A percentile compares a stretch with the other conserved stretches of the same genome.
phyloP scores from a whole-genome alignment of 2,888 invertebrate species.

The Agrilus biguttatus region DNA sequence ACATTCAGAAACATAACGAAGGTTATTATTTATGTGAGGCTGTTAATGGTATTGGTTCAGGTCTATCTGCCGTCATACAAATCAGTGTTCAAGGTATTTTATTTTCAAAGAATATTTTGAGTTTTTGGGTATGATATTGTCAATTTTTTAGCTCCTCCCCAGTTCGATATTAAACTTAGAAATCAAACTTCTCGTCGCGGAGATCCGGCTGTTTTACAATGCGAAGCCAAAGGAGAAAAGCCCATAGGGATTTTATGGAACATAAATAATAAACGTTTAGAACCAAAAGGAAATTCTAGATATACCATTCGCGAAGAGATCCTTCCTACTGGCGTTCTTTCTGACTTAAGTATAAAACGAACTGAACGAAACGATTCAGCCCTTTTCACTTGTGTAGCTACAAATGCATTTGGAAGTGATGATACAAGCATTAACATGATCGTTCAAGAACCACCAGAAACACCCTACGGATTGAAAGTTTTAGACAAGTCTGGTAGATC shows the following conservation, averaged over 20 bases:
- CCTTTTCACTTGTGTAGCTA: conserved; percentile 81
- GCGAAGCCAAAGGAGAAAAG: conserved; percentile 88
- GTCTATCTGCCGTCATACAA: conserved; percentile 83
- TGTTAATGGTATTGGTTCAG: conserved; percentile 89
- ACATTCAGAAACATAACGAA: conserved; percentile 86
- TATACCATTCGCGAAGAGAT: conserved; percentile 81
- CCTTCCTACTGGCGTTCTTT: conserved; percentile 71
- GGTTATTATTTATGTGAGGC: conserved; percentile 94
- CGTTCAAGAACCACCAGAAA: conserved; percentile 83
- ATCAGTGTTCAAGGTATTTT: conserved; percentile 79
- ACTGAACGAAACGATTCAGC: conserved; percentile 83
- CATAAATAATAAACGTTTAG: conserved; percentile 84
- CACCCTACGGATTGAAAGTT: conserved; percentile 76
- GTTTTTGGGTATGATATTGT: background rate
- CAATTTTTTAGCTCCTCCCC: conserved; percentile 60
- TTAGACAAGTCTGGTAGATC: conserved; percentile 82
- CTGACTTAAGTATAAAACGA: conserved; percentile 77
- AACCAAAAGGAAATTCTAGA: conserved; percentile 80
- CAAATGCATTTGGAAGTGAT: conserved; percentile 86
- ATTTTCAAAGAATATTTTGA: background rate
- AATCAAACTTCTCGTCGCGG: conserved; percentile 84
- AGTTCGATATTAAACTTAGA: conserved; percentile 81
- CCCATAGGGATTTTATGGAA: conserved; percentile 91
- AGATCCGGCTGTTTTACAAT: conserved; percentile 81
- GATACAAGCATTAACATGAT: conserved; percentile 94